These are phyloP conservation scores for Limenitis camilla DNA, from an alignment of 2,888 invertebrate genomes.

Conservation along the genomic window DNA sequence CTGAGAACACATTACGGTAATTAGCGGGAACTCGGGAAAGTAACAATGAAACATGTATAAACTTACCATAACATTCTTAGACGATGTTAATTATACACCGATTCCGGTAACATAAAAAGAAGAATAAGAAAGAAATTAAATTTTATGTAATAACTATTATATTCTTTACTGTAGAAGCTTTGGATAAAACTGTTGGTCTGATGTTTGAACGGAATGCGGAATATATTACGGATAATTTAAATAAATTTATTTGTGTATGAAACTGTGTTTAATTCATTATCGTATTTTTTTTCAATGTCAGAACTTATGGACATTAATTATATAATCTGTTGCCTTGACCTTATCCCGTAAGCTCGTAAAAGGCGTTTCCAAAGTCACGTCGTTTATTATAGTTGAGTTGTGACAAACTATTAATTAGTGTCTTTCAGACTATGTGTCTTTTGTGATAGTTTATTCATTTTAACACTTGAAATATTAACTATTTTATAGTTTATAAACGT, in stretches of 20 bases:
- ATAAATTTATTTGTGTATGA: not conserved
- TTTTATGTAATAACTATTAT: no score
- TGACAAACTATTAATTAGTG: not conserved
- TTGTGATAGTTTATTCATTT: not conserved
- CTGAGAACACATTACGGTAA: not conserved
- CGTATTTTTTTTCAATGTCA: no score
- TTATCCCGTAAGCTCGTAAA: constrained; percentile 1
- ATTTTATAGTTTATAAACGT: no score
- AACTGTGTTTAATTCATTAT: not conserved
- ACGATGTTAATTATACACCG: no score
- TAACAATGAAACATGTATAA: not conserved
- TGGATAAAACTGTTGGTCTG: no score
- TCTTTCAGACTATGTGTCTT: not conserved
- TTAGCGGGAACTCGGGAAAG: not conserved
- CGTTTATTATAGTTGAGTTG: not conserved
- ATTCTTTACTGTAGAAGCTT: not conserved
- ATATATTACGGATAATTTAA: no score
- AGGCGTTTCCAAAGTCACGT: not conserved
- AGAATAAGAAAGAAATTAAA: no score
- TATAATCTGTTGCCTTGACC: not conserved
- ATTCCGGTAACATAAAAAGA: no score
- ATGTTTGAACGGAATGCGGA: no score
- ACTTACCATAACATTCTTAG: not conserved
- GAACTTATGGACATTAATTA: not conserved
- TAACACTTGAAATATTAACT: no score